Base-by-base conservation (phyloP, 1,140 invertebrate genomes). In the Sogatella furcifera region DNA sequence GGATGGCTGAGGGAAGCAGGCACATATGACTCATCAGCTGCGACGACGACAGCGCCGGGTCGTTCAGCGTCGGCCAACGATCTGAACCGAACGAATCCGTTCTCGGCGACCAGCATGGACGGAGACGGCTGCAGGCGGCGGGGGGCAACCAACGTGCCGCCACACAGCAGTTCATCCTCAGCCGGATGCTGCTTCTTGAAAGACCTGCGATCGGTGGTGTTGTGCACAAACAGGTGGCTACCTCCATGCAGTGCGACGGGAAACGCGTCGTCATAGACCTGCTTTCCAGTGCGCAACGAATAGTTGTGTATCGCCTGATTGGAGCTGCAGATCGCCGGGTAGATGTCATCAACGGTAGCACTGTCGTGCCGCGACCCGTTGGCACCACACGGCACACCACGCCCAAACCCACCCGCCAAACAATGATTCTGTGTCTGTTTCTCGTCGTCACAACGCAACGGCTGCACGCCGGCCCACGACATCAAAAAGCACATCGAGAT, bases 271-370 rank as follows among this genome's bases (percentile, higher is more conserved):
- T 89, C 86, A 67, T 88, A 89, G 28, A 88, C 84, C 15, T 86
- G 81, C 68, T 88, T 89, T 0, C 84, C 85, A 1, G 84, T 86
- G 55, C 85, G 78, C 71, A 90, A 77, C 6, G 86, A 87, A 67
- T 90, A 92, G 31, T 89, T 90, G 58, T 89, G 82, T 14, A 90
- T 81, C 65, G 89, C 90, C 15, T 89, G 88, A 68, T 92, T 92
- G 1, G 87, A 85, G 65, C 85, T 89, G 68, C 88, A 91, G 65
- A 91, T 87, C 22, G 89, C 85, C 0, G 90, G 89, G 71, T 90
- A 92, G 22, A 80, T 77, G 52, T 82, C 79, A 62, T 81, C 80
- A 21, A 52, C 58, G 43, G 42, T 31, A 17, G 57, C 62, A 53
- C 62, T 60, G 49, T 66, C 61, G 34, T 62, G 61, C 31, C 62